These are phyloP conservation scores for Noctua pronuba DNA, from an alignment of 2,888 invertebrate species.

Conservation along the genomic window DNA sequence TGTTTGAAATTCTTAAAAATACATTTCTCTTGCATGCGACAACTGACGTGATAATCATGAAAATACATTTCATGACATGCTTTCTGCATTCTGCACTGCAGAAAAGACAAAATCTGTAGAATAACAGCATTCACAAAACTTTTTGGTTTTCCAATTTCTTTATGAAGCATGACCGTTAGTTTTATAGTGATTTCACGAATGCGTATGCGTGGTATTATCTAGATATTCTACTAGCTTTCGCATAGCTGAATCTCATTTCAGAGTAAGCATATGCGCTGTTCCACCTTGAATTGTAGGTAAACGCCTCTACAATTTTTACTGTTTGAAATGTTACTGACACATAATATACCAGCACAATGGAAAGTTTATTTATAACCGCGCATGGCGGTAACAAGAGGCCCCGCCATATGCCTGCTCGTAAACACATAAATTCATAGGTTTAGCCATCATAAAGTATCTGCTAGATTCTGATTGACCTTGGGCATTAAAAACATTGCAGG, in stretches of 20 bases:
- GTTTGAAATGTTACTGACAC: conserved; percentile 3
- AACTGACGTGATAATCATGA: conserved; percentile 34
- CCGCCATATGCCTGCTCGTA: conserved; percentile 49
- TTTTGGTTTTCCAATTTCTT: conserved; percentile 38
- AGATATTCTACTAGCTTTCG: conserved; percentile 43
- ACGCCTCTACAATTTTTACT: not conserved
- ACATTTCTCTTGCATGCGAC: conserved; percentile 40
- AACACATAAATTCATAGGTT: conserved; percentile 36
- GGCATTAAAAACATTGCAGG: conserved; percentile 75
- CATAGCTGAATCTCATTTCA: conserved; percentile 35
- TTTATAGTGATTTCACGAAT: conserved; percentile 27
- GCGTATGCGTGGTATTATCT: conserved; percentile 32
- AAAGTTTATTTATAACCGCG: conserved; percentile 18
- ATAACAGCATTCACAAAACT: conserved; percentile 30
- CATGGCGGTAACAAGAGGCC: conserved; percentile 14
- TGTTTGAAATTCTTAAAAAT: conserved; percentile 21
- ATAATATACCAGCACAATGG: not conserved
- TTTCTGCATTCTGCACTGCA: conserved; percentile 29
- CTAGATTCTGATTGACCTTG: conserved; percentile 36
- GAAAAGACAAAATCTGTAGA: conserved; percentile 35
- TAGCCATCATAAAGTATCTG: conserved; percentile 32
- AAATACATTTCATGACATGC: conserved; percentile 44
- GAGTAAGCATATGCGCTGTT: conserved; percentile 37
- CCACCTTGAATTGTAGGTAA: conserved; percentile 2
- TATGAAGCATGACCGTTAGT: conserved; percentile 22